Evolutionary conservation across 2,113 vertebrate genomes (phyloP), one percentile per base, ranked within the genome.

Genomic region (Athene noctua): DNA sequence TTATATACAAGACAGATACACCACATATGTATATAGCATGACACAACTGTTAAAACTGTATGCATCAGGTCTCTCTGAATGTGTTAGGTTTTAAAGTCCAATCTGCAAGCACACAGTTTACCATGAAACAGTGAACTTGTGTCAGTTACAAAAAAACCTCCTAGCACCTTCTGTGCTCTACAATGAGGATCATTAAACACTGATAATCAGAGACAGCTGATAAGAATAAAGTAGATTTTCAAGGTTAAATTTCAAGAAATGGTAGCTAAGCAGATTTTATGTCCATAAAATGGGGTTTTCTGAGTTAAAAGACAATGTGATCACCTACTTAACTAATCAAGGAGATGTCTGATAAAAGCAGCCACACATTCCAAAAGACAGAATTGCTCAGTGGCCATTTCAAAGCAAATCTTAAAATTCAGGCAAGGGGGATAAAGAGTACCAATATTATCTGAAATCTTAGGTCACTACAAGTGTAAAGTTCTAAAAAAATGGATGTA

Each of bases 21-120:
- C 27, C 15, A 32, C 4, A 5, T 13, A 7, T 2, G 4, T 13
- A 67, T 6, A 12, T 0, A 59, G 49, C 12, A 67, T 1, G 4
- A 44, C 55, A 82, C 11, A 65, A 40, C 5, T 16, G 5, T 7
- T 34, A 63, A 68, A 40, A 36, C 15, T 38, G 13, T 5, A 19
- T 20, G 5, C 22, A 42, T n/a, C 38, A 59, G 16, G 32, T 59
- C 27, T 51, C 22, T 29, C 27, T 58, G 29, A 90, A 65, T 32
- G 55, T 1, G 1, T 36, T 6, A 10, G 10, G 15, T 21, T 92
- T 86, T 27, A 49, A 80, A 74, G 47, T 78, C 46, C 49, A 38
- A 77, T n/a, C 59, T 51, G 20, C 21, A 78, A 91, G 15, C 23
- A 67, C 16, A 11, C 10, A 25, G 12, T 19, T 73, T 57, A 65